A percentile compares a stretch with the other conserved stretches of the same genome.
These are phyloP conservation scores for Cyrtodaria siliqua DNA, from an alignment of 2,888 invertebrate species.

Conservation along the genomic window DNA sequence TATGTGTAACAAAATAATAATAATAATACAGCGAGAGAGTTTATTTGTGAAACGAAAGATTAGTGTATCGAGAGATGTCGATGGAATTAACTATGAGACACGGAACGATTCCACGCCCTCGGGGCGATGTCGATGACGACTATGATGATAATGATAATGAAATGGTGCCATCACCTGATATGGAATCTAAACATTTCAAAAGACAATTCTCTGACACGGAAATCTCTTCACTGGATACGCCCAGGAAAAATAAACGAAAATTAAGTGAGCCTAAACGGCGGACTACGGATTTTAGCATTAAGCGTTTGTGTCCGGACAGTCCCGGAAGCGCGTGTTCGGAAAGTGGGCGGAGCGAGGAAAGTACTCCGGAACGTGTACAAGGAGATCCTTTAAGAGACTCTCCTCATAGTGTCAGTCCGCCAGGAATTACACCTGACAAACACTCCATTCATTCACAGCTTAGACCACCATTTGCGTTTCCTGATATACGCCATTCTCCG, in stretches of 20 bases:
- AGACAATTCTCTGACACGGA: slow-evolving; percentile 42
- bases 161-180: slow-evolving; percentile 45
- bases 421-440: slow-evolving; percentile 21
- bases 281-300: slow-evolving; percentile 80
- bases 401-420: slow-evolving; percentile 29
- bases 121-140: too few relatives aligned
- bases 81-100: slow-evolving; percentile 6
- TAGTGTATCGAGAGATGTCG: not conserved
- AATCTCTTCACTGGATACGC: slow-evolving; percentile 61
- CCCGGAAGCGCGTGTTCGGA: slow-evolving; percentile 77
- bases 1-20: not conserved
- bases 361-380: slow-evolving; percentile 62
- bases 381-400: slow-evolving; percentile 67
- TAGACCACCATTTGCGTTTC: slow-evolving; percentile 65
- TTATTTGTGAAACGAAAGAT: not conserved
- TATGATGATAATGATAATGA: too few relatives aligned
- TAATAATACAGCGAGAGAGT: not conserved
- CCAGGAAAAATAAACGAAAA: slow-evolving; percentile 89
- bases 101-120: slow-evolving; percentile 7
- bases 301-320: slow-evolving; percentile 80
- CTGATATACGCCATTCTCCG: slow-evolving; percentile 62
- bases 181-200: slow-evolving; percentile 6
- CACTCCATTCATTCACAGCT: slow-evolving; percentile 48
- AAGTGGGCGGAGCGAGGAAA: slow-evolving; percentile 74
- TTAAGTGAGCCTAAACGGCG: slow-evolving; percentile 88